Evolutionary conservation across 2,888 invertebrate species (phyloP), one percentile per base, ranked within the genome.

Genomic region (Crossocerus cetratus): DNA sequence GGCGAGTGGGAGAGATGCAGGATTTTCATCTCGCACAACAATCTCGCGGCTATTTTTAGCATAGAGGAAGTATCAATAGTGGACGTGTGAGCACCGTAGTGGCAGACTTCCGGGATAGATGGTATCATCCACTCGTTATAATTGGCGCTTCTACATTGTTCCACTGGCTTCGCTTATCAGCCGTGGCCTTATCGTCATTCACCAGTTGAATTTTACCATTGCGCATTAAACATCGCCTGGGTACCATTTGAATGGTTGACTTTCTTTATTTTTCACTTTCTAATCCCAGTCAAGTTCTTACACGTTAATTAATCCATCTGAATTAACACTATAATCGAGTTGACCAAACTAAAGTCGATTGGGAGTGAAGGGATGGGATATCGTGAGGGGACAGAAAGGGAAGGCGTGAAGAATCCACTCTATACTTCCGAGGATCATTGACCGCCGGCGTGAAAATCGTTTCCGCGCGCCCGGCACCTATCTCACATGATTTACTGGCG

Each of bases 401-500:
- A n/a, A n/a, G n/a, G n/a, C n/a, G 66, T 74, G 74, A 78, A 76
- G 72, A 76, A 84, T 85, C 82, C 82, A 84, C 73, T 74, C 80
- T 82, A 32, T 32, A 32, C 32, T 32, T 4, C 32, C 32, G 32
- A 32, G 77, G 77, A 77, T 81, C 73, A 66, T 70, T 69, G 77
- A 70, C 56, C 78, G 8, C 21, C 42, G 45, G 55, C 61, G 57
- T 69, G 73, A 56, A 69, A 76, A 77, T 74, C 65, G 57, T 57
- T 76, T 76, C 78, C 70, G 63, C 3, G 44, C 45, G 73, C 65
- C 74, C 67, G 65, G 77, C 84, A 77, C 82, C 83, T 77, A 81
- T 84, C 74, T 66, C 72, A 49, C 54, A 77, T 84, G 85, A 85
- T 86, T 84, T 84, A 85, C 80, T 69, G 78, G 72, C 84, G 83